phyloP scores from a whole-genome alignment of 2,888 invertebrate species.

The Sabatieria punctata region DNA sequence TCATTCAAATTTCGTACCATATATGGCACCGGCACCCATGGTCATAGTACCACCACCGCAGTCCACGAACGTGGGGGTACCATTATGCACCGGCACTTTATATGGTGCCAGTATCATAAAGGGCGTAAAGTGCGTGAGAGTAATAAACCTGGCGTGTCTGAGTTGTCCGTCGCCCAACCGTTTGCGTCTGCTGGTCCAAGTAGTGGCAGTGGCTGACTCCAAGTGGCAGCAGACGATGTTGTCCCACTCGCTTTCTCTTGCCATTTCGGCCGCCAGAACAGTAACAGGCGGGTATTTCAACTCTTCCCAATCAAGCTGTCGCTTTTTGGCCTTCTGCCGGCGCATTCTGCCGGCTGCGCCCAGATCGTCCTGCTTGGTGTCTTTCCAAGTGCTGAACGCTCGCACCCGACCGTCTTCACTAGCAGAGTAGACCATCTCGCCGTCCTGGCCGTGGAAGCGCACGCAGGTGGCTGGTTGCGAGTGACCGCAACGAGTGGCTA shows the following conservation, averaged over 20 bases:
- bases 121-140: too few species aligned
- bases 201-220: conserved; percentile 18
- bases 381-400: conserved; percentile 15
- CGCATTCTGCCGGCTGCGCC: conserved; percentile 17
- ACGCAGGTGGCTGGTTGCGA: conserved; percentile 36
- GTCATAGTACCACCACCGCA: too few species aligned
- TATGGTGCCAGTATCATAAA: too few species aligned
- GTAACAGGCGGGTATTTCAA: conserved; percentile 4
- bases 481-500: conserved; percentile 34
- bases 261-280: conserved; percentile 16
- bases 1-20: too few species aligned
- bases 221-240: conserved; percentile 25
- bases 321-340: neutral
- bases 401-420: conserved; percentile 22
- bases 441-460: conserved; percentile 53
- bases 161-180: conserved; percentile 14
- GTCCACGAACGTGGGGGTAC: too few species aligned
- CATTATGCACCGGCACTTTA: too few species aligned
- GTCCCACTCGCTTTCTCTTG: conserved; percentile 27
- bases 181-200: conserved; percentile 24
- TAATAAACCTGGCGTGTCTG: neutral
- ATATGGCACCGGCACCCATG: too few species aligned
- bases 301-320: neutral
- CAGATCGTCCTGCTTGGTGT: conserved; percentile 18
- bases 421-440: conserved; percentile 16